Conservation (phyloP, 1,140 invertebrate species). For the Diplogasteroides magnus region DNA sequence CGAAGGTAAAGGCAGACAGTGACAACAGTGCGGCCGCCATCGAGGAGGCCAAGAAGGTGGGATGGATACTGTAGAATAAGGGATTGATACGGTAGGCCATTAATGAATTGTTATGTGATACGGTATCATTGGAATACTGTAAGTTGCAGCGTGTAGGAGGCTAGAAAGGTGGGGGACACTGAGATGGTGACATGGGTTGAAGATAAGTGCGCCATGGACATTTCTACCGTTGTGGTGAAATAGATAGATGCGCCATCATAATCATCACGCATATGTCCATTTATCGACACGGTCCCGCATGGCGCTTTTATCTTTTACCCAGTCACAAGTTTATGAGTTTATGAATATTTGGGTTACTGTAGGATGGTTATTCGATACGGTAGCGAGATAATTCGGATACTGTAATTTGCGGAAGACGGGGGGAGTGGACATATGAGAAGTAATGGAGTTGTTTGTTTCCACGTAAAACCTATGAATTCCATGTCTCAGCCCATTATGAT, state of each 20-base stretch:
- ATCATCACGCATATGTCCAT: background rate
- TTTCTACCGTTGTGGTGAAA: no score
- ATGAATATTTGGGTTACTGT: no score
- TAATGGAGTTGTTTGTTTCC: background rate
- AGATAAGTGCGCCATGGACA: no score
- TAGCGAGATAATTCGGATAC: background rate
- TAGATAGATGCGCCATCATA: no score
- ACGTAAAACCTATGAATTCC: slow-evolving; percentile 85
- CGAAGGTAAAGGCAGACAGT: slow-evolving; percentile 12
- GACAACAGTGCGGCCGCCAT: slow-evolving; percentile 19
- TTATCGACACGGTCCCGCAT: background rate
- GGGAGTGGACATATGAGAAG: background rate
- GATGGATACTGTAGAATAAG: background rate
- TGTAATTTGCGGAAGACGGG: background rate
- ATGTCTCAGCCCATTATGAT: no score
- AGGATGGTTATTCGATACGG: no score
- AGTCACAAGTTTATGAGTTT: background rate
- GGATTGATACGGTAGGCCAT: slow-evolving; percentile 66
- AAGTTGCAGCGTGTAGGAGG: background rate
- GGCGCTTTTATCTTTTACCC: background rate
- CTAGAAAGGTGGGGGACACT: background rate
- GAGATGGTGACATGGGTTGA: background rate
- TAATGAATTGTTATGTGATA: no score
- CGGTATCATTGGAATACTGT: no score
- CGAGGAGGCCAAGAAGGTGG: slow-evolving; percentile 37